Base-by-base conservation (phyloP, 2,888 invertebrate species). In the Ennomos fuscantarius region DNA sequence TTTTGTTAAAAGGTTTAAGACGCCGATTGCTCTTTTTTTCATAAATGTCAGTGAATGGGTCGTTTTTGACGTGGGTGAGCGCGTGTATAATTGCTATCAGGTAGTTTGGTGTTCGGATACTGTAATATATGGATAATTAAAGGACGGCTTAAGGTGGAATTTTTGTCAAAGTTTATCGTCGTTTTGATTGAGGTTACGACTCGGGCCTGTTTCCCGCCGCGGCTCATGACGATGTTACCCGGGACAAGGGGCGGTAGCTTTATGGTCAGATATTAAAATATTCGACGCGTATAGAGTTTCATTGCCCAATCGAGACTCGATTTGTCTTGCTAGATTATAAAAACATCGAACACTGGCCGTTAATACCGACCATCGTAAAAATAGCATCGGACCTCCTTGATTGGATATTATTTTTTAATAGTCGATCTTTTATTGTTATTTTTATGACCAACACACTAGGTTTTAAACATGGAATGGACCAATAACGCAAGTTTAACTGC, bases 61-160 rank as follows among this genome's bases (percentile, higher is more conserved):
- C 80, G 72, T 53, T 81, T 82, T 85, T 90, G 89, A 90, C 86
- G 89, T 91, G 90, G 91, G 91, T 89, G 91, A 89, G 89, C 89
- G 87, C 85, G 87, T 85, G 86, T 89, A 89, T 91, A 91, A 91
- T 91, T 89, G 89, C 84, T 81, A 82, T 85, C 92, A 91, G 92
- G 92, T 92, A 91, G 92, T 89, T 86, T 83, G 63, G 79, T 74
- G 72, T 70, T 82, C 73, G 82, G 82, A 81, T 83, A 82, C 77
- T 82, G 87, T 89, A 90, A 91, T 89, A 89, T 91, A 91, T 91
- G 87, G 88, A 90, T 90, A 90, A 91, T 91, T 89, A 91, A 90
- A 90, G 86, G 84, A 85, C 86, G 87, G 88, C 87, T 89, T 91
- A 90, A 86, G 80, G 82, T 87, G 87, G 89, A 91, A 89, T 91